Evolutionary conservation across 2,888 invertebrate species (phyloP).

Genomic region (Andrena fulva): DNA sequence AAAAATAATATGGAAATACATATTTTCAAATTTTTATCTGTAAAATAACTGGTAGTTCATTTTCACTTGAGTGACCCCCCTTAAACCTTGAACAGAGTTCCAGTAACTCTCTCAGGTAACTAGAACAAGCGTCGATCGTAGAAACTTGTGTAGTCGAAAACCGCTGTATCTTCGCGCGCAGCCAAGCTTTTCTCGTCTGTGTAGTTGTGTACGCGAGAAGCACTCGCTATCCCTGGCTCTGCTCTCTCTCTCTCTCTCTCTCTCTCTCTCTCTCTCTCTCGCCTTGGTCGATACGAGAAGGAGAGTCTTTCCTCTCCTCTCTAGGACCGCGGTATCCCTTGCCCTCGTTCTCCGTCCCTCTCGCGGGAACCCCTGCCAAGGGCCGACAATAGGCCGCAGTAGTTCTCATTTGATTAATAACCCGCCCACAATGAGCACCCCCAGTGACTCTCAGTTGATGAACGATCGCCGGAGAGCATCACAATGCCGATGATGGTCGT

Average conservation of each 20-base stretch:
- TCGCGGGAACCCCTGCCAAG: slow-evolving; percentile 76
- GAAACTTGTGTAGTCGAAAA: slow-evolving; percentile 42
- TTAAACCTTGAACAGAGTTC: too few species aligned
- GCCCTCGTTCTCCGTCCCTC: slow-evolving; percentile 59
- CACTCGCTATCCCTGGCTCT: slow-evolving; percentile 50
- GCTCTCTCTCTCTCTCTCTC: slow-evolving; percentile 65
- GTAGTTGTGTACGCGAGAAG: slow-evolving; percentile 41
- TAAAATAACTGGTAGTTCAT: too few species aligned
- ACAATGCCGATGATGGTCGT: slow-evolving; percentile 74
- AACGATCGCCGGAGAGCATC: slow-evolving; percentile 77
- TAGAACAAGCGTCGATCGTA: background rate
- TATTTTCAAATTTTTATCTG: too few species aligned
- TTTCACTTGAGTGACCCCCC: too few species aligned
- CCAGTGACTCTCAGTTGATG: slow-evolving; percentile 84
- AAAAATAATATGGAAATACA: too few species aligned
- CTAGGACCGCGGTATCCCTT: slow-evolving; percentile 57
- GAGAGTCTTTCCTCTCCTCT: slow-evolving; percentile 74
- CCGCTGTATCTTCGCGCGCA: slow-evolving; percentile 32
- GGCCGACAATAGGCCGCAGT: slow-evolving; percentile 83
- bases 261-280: slow-evolving; percentile 68
- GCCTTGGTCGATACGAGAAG: slow-evolving; percentile 77
- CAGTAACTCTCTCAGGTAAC: too few species aligned
- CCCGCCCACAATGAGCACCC: slow-evolving; percentile 81
- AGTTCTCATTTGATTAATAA: slow-evolving; percentile 85
- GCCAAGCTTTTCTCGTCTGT: slow-evolving; percentile 30